phyloP scores from a whole-genome alignment of 2,888 invertebrate species.

The Hermaeophaga mercurialis region DNA sequence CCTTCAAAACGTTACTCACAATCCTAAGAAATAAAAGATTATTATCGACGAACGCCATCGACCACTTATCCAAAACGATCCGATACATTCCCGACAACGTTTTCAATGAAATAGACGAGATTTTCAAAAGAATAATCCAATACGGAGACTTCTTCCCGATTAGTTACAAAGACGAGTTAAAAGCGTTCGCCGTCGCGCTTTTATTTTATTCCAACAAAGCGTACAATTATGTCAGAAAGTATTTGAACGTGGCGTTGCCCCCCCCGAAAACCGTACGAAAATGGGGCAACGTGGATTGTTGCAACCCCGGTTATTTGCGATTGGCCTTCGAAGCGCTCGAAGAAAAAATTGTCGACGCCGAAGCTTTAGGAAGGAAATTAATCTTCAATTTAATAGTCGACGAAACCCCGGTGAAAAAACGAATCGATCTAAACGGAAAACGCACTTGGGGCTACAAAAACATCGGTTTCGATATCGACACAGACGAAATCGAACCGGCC shows the following conservation, averaged over 20 bases:
- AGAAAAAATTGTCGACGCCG: constrained; percentile 16
- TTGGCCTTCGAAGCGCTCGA: constrained; percentile 19
- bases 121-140: constrained; percentile 2
- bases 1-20: background rate
- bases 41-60: background rate
- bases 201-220: constrained; percentile 30
- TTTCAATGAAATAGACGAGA: background rate
- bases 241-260: constrained; percentile 20
- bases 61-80: background rate
- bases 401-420: constrained; percentile 38
- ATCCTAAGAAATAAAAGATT: background rate
- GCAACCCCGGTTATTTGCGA: no score
- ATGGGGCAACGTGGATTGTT: constrained; percentile 9
- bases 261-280: constrained; percentile 21
- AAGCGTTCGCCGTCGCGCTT: constrained; percentile 26
- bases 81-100: background rate
- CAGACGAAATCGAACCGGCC: constrained; percentile 18
- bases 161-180: constrained; percentile 7
- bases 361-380: background rate
- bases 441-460: constrained; percentile 33
- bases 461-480: constrained; percentile 31
- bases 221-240: constrained; percentile 27
- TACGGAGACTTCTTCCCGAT: background rate
- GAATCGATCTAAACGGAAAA: constrained; percentile 34
- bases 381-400: constrained; percentile 35